Percentiles rank a stretch among this genome's conserved stretches.
Evolutionary conservation across 2,888 invertebrate species (phyloP).

Genomic region (Bombylius major): DNA sequence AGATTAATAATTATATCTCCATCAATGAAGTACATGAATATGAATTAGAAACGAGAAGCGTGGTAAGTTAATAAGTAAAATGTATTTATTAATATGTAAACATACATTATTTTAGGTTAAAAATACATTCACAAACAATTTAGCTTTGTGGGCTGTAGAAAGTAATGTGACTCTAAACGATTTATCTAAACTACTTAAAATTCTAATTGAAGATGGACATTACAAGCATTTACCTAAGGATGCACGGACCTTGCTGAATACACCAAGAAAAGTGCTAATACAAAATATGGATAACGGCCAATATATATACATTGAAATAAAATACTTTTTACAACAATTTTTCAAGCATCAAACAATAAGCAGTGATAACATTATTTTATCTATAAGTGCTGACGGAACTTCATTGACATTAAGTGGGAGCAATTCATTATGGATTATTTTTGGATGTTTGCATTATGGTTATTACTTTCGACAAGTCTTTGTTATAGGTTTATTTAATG

Average conservation of each 20-base stretch:
- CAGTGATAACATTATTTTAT: background rate
- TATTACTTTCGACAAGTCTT: background rate
- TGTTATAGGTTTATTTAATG: background rate
- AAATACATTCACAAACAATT: too few relatives aligned
- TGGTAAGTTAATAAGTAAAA: too few relatives aligned
- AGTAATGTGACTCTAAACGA: background rate
- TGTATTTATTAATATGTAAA: too few relatives aligned
- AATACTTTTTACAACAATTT: background rate
- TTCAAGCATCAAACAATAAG: background rate
- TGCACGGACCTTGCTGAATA: background rate
- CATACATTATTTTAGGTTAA: too few relatives aligned
- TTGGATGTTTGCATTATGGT: background rate
- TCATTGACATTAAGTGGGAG: background rate
- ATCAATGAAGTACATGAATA: too few relatives aligned
- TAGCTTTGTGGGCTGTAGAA: background rate
- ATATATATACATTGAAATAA: background rate
- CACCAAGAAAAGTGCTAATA: too few relatives aligned
- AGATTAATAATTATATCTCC: too few relatives aligned
- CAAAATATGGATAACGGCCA: background rate
- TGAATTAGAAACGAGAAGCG: too few relatives aligned
- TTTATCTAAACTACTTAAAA: background rate
- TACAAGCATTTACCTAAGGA: background rate
- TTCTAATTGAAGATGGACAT: background rate
- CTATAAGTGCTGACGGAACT: background rate
- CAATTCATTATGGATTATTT: background rate